Conservation (phyloP, 1,140 invertebrate species). For the Aphelinus atriplicis region DNA sequence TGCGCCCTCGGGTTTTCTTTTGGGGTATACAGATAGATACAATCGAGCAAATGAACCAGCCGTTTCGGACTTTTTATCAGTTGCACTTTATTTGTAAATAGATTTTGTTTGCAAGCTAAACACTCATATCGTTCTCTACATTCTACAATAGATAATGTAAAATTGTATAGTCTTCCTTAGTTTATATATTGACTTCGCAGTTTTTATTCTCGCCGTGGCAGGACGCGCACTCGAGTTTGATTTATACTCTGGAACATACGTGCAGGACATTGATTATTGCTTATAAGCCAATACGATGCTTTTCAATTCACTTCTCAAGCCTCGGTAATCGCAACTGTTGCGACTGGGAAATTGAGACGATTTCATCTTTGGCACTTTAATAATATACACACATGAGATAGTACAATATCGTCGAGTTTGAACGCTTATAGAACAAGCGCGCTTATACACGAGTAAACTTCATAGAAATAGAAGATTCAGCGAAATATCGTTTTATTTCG, state of each 20-base stretch:
- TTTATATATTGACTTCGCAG: constrained; percentile 33
- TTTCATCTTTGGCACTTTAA: constrained; percentile 34
- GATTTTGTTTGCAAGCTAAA: constrained; percentile 55
- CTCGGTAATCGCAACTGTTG: too few species aligned
- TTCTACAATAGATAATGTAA: constrained; percentile 45
- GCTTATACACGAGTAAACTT: constrained; percentile 11
- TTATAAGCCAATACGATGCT: neutral
- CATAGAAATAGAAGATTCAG: constrained; percentile 49
- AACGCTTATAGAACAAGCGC: constrained; percentile 37
- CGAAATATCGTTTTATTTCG: constrained; percentile 41
- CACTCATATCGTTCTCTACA: constrained; percentile 48
- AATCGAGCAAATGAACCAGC: too few species aligned
- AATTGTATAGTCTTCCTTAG: constrained; percentile 29
- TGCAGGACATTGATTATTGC: constrained; percentile 26
- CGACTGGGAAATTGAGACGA: too few species aligned
- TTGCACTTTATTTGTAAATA: constrained; percentile 45
- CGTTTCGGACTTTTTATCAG: neutral
- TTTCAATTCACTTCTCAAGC: neutral
- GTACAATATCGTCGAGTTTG: constrained; percentile 18
- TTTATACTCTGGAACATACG: constrained; percentile 6
- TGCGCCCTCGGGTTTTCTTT: too few species aligned
- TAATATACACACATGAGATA: constrained; percentile 25
- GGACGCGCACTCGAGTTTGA: neutral
- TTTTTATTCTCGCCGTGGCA: constrained; percentile 2
- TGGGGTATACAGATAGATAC: neutral